Evolutionary conservation across 2,113 vertebrate genomes (phyloP).

Genomic region (Dolichotis patagonum): DNA sequence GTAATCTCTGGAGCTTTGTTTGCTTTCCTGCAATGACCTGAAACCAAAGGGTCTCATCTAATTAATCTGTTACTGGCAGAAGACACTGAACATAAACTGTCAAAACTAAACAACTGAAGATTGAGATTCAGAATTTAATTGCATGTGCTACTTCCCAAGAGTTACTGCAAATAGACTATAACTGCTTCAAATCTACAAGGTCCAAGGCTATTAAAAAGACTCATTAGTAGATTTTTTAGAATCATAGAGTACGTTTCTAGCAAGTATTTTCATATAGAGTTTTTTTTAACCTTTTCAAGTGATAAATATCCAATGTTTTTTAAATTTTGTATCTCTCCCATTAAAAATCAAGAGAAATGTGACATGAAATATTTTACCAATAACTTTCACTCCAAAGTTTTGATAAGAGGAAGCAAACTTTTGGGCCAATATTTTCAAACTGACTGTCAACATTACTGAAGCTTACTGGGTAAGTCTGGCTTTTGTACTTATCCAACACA

Average conservation of each 20-base stretch:
- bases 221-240: not conserved
- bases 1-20: slow-evolving; percentile 44
- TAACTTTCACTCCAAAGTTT: slow-evolving; percentile 42
- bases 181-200: not conserved
- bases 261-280: slow-evolving; percentile 43
- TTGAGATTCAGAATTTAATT: slow-evolving; percentile 38
- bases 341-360: not conserved
- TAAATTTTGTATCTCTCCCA: not conserved
- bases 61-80: slow-evolving; percentile 60
- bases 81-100: slow-evolving; percentile 50
- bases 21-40: slow-evolving; percentile 47
- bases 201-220: not conserved
- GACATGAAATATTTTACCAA: slow-evolving; percentile 35
- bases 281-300: not conserved
- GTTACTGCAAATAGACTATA: not conserved
- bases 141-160: not conserved
- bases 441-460: slow-evolving; percentile 41
- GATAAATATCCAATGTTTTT: slow-evolving; percentile 4
- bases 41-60: slow-evolving; percentile 48
- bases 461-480: not conserved
- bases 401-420: slow-evolving; percentile 49
- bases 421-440: slow-evolving; percentile 34
- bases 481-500: slow-evolving; percentile 53
- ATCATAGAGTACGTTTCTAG: not conserved
- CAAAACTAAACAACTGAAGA: slow-evolving; percentile 51